Percentiles rank a stretch among this genome's conserved stretches.
These are phyloP conservation scores for Dynastes tityus DNA, from an alignment of 2,888 invertebrate genomes.

Conservation along the genomic window DNA sequence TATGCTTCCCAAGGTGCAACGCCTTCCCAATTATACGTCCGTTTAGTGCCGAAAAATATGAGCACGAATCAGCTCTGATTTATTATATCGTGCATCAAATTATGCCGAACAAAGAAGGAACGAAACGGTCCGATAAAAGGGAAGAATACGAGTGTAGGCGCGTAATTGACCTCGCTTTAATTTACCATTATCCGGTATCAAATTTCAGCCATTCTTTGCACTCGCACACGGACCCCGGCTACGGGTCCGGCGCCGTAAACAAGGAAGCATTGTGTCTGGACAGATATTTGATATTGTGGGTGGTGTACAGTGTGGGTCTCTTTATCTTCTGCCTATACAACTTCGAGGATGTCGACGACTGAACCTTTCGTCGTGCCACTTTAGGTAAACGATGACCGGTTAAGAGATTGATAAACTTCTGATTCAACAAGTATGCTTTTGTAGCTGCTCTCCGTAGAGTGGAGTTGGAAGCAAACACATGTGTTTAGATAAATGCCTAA, in stretches of 20 bases:
- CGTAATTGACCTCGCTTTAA: constrained; percentile 44
- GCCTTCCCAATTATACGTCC: constrained; percentile 12
- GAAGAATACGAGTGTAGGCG: constrained; percentile 40
- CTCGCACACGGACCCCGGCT: constrained; percentile 11
- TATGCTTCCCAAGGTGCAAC: not conserved
- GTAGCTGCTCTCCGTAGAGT: constrained; percentile 3
- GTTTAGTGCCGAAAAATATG: constrained; percentile 9
- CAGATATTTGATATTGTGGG: constrained; percentile 47
- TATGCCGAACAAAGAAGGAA: constrained; percentile 38
- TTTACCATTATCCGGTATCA: constrained; percentile 45
- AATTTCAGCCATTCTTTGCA: constrained; percentile 46
- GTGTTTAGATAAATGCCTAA: not conserved
- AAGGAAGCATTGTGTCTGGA: constrained; percentile 47
- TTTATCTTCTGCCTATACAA: constrained; percentile 45
- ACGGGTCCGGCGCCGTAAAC: constrained; percentile 43
- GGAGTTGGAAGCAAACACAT: not conserved
- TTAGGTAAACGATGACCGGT: constrained; percentile 42
- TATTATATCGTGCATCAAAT: constrained; percentile 42
- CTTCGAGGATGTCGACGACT: constrained; percentile 20
- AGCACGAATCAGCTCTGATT: constrained; percentile 29
- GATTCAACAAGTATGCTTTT: constrained; percentile 35
- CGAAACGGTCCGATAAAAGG: constrained; percentile 32
- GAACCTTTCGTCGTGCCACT: constrained; percentile 38
- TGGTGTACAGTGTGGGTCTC: constrained; percentile 25
- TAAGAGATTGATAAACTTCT: constrained; percentile 41